Conservation (phyloP, 1,140 invertebrate species). For the Cataglyphis hispanica region DNA sequence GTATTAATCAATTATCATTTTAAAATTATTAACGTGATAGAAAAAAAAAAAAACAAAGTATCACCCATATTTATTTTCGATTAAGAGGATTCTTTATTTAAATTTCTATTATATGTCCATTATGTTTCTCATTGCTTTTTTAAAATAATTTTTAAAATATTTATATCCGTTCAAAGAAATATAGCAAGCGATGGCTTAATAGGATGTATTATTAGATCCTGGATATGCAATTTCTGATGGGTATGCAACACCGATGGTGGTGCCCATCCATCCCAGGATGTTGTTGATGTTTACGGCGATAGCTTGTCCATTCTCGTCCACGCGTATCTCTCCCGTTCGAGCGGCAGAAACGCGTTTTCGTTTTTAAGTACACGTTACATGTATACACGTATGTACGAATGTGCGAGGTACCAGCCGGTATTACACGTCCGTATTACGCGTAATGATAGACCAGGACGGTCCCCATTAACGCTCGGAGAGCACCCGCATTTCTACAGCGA, state of each 20-base stretch:
- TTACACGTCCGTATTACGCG: constrained; percentile 80
- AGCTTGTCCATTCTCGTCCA: constrained; percentile 49
- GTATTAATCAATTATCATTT: too few species aligned
- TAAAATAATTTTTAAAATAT: not conserved
- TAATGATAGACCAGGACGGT: constrained; percentile 77
- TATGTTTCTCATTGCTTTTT: not conserved
- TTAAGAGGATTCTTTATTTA: not conserved
- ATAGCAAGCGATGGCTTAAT: constrained; percentile 42
- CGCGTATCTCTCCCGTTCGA: constrained; percentile 27
- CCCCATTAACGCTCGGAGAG: constrained; percentile 77
- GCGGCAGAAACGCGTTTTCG: constrained; percentile 52
- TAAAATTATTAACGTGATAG: not conserved
- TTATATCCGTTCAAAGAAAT: constrained; percentile 3
- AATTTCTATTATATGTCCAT: not conserved
- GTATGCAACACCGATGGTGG: constrained; percentile 27
- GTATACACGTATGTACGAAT: constrained; percentile 52
- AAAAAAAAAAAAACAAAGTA: not conserved
- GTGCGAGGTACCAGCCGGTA: constrained; percentile 62
- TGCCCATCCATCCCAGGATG: constrained; percentile 51
- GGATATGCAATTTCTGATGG: constrained; percentile 46
- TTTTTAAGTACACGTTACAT: constrained; percentile 64
- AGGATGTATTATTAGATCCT: constrained; percentile 33
- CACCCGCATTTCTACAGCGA: constrained; percentile 73
- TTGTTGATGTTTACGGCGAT: constrained; percentile 57
- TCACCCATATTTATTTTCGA: not conserved